Evolutionary conservation across 1,140 invertebrate species (phyloP).

Genomic region (Drosophila grimshawi): DNA sequence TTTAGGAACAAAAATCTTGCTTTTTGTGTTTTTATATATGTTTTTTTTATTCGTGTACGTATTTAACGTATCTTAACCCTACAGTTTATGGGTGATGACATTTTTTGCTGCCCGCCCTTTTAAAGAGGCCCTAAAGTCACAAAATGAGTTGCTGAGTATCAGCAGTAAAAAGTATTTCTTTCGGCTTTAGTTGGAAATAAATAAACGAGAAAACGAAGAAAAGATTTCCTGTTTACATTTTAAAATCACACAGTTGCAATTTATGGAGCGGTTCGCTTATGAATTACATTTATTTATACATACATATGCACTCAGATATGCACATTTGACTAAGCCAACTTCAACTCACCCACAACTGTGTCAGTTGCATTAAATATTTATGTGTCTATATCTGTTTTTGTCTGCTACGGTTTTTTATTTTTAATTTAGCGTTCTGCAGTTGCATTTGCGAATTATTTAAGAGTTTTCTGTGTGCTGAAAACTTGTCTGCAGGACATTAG

Average conservation of each 20-base stretch:
- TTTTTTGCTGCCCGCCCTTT: slow-evolving; percentile 14
- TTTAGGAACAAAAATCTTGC: neutral
- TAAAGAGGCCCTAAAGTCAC: slow-evolving; percentile 14
- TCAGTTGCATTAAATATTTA: slow-evolving; percentile 15
- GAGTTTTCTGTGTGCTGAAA: slow-evolving; percentile 67
- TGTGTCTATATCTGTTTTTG: slow-evolving; percentile 15
- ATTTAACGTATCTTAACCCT: neutral
- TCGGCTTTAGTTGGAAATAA: slow-evolving; percentile 3
- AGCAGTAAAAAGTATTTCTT: slow-evolving; percentile 9
- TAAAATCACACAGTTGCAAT: slow-evolving; percentile 75
- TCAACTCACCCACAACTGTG: neutral
- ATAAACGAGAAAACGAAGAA: slow-evolving; percentile 45
- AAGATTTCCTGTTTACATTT: slow-evolving; percentile 80
- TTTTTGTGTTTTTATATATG: neutral
- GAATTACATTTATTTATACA: slow-evolving; percentile 27
- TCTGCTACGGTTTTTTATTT: neutral
- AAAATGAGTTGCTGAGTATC: slow-evolving; percentile 5
- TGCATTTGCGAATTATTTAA: slow-evolving; percentile 59
- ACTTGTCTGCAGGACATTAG: slow-evolving; percentile 74
- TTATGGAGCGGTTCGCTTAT: slow-evolving; percentile 72
- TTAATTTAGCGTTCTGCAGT: slow-evolving; percentile 10
- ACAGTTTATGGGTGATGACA: slow-evolving; percentile 10
- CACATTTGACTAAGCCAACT: slow-evolving; percentile 15
- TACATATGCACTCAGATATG: slow-evolving; percentile 29
- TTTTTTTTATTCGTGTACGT: neutral